A percentile compares a stretch with the other conserved stretches of the same genome.
These are phyloP conservation scores for Drusus annulatus DNA, from an alignment of 1,140 invertebrate species.

Conservation along the genomic window DNA sequence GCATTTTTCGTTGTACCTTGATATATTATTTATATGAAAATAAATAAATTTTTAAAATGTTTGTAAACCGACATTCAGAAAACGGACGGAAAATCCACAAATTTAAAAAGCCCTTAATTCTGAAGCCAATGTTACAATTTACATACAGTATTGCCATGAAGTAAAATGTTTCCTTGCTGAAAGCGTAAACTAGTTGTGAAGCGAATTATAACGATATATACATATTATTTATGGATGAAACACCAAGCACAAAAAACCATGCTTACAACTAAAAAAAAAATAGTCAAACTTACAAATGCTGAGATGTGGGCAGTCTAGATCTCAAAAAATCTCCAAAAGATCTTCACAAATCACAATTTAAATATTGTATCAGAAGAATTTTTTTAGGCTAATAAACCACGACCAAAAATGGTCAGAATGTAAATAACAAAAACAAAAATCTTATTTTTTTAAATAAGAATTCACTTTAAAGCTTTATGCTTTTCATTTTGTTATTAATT, in stretches of 20 bases:
- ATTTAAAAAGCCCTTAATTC: background rate
- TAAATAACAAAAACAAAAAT: too few relatives aligned
- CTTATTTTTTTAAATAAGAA: too few relatives aligned
- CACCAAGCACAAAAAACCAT: conserved; percentile 4
- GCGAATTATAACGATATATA: background rate
- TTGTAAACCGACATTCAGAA: background rate
- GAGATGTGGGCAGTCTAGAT: background rate
- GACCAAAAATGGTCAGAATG: background rate
- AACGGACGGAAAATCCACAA: background rate
- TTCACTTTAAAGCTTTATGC: too few relatives aligned
- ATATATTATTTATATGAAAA: too few relatives aligned
- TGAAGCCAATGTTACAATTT: background rate
- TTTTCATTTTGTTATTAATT: too few relatives aligned
- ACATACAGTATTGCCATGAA: background rate
- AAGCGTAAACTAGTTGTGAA: background rate
- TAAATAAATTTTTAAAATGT: background rate
- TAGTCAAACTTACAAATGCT: conserved; percentile 10
- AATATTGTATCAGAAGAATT: background rate
- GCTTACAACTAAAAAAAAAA: conserved; percentile 6
- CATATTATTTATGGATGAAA: background rate
- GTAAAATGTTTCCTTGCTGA: conserved; percentile 15
- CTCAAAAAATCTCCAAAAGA: background rate
- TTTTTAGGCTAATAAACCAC: background rate
- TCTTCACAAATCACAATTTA: background rate
- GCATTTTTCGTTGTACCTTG: too few relatives aligned